Evolutionary conservation across 2,797 vertebrate genomes (phyloP).

Genomic region (Rachycentron canadum): DNA sequence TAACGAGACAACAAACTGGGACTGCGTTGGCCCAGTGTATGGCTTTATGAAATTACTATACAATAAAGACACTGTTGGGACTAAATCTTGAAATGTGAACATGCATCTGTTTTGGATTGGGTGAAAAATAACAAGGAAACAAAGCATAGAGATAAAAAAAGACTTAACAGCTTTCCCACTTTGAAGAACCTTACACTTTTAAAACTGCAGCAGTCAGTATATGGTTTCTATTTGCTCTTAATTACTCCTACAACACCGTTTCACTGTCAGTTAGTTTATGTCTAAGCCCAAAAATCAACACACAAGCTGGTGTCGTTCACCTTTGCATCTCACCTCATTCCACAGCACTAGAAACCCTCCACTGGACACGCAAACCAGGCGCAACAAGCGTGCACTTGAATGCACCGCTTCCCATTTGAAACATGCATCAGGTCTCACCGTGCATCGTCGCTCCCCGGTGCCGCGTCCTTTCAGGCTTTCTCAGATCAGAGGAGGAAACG

Average conservation of each 20-base stretch:
- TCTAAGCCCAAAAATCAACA: background rate
- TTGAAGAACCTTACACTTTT: background rate
- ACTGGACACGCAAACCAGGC: background rate
- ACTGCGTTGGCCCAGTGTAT: background rate
- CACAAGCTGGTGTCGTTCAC: background rate
- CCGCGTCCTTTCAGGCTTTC: background rate
- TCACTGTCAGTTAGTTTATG: background rate
- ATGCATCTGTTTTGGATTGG: background rate
- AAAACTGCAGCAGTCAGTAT: background rate
- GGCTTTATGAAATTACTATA: background rate
- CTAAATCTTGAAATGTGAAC: background rate
- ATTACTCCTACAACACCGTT: background rate
- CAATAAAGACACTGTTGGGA: background rate
- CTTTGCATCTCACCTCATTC: slow-evolving; percentile 22
- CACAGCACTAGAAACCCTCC: slow-evolving; percentile 3
- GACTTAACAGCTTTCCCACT: background rate
- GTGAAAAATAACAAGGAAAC: background rate
- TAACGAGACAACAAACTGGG: slow-evolving; percentile 20
- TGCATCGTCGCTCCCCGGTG: slow-evolving; percentile 39
- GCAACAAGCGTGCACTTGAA: slow-evolving; percentile 49
- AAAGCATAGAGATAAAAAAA: background rate
- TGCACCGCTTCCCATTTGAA: slow-evolving; percentile 8
- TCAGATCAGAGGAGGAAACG: too few species aligned
- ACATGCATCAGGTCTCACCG: slow-evolving; percentile 63
- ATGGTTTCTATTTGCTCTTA: background rate